Percentiles rank a stretch among this genome's conserved stretches.
Evolutionary conservation across 2,888 invertebrate species (phyloP).

Genomic region (Latrodectus hesperus): DNA sequence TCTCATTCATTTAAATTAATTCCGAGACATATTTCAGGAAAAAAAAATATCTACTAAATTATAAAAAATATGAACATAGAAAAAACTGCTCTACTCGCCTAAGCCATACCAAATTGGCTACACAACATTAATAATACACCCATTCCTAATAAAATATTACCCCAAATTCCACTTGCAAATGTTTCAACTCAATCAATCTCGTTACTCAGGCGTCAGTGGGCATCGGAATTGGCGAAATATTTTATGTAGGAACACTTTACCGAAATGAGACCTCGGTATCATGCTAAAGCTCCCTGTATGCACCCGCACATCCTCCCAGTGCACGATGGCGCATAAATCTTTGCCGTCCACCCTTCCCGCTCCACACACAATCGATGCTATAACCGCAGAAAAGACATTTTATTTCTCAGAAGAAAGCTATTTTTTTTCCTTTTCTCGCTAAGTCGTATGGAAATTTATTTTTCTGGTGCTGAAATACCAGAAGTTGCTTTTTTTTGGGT

Average conservation of each 20-base stretch:
- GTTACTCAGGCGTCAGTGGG: conserved; percentile 18
- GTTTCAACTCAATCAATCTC: conserved; percentile 20
- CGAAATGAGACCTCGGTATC: conserved; percentile 5
- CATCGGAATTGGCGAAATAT: conserved; percentile 25
- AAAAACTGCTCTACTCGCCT: too few relatives aligned
- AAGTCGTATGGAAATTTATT: conserved; percentile 63
- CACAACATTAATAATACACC: too few relatives aligned
- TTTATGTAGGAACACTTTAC: neutral
- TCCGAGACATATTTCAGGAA: too few relatives aligned
- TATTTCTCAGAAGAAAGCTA: neutral
- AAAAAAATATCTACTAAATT: too few relatives aligned
- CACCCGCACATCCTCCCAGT: conserved; percentile 19
- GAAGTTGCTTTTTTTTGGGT: conserved; percentile 13
- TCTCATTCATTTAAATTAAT: too few relatives aligned
- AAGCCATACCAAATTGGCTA: too few relatives aligned
- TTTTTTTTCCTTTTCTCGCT: conserved; percentile 20
- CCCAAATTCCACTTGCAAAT: neutral
- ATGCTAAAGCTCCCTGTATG: neutral
- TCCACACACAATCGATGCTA: conserved; percentile 29
- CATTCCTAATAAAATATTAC: neutral
- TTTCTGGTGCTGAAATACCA: conserved; percentile 45
- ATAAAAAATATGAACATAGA: too few relatives aligned
- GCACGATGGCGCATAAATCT: conserved; percentile 37
- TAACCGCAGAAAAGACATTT: conserved; percentile 53
- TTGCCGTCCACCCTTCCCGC: neutral